Base-by-base conservation (phyloP, 2,888 invertebrate genomes). In the Ophonus ardosiacus region DNA sequence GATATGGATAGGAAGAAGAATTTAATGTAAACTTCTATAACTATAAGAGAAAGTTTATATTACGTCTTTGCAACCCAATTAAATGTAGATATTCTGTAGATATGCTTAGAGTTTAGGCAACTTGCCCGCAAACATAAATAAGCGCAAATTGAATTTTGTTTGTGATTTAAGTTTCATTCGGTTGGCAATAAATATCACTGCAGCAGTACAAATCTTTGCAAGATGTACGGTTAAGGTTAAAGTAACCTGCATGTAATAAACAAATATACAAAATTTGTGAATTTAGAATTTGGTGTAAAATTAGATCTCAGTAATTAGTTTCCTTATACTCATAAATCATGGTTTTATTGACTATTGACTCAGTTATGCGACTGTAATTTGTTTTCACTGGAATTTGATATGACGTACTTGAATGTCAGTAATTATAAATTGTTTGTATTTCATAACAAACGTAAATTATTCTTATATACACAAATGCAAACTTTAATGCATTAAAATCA, bases 91-190 rank as follows among this genome's bases (percentile, higher is more conserved):
- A 68, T 38, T 15, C 68, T 15, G 31, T 7, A 68, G 68, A 68
- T 15, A 68, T 68, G 68, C 31, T 68, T 17, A n/a, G 68, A 40
- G 40, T 40, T 68, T 17, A 31, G 68, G 68, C 31, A 68, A 38
- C 68, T 68, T 68, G 68, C 68, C 68, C 40, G 15, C 68, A 68
- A 31, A 68, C 68, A 68, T 68, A 68, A 68, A 68, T 68, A 68
- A 68, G 40, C 38, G 68, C 8, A 68, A 68, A 68, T 40, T 68
- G 40, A 68, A 68, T 68, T 65, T 38, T 68, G 68, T 68, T 68
- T 68, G 40, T 38, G 68, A 68, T 63, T 24, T 68, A 40, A 31
- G 38, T 40, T 68, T 38, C 40, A 68, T 38, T 68, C n/a, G 31
- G 31, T n/a, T 31, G 15, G 40, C 31, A 68, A 38, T 68, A 15